Percentiles rank a stretch among this genome's conserved stretches.
phyloP scores from a whole-genome alignment of 2,888 invertebrate genomes.

The Chloroclystis v-ata region DNA sequence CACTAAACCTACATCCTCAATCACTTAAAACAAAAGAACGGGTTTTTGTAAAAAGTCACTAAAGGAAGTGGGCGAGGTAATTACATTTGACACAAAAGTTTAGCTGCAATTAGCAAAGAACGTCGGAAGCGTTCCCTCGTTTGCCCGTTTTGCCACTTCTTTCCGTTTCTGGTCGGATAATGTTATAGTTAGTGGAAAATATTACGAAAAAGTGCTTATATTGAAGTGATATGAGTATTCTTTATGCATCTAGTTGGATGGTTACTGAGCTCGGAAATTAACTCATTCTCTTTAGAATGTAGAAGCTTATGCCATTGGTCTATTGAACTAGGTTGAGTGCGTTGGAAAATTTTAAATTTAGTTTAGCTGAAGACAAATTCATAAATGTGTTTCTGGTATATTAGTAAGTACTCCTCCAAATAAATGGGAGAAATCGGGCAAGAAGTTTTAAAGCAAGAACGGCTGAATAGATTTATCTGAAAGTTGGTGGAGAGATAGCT shows the following conservation, averaged over 20 bases:
- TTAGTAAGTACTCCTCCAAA: too few relatives aligned
- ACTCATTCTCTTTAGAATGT: too few relatives aligned
- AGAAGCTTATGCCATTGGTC: too few relatives aligned
- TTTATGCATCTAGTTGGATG: neutral
- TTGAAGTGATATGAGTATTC: neutral
- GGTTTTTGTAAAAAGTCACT: constrained; percentile 4
- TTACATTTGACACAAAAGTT: constrained; percentile 47
- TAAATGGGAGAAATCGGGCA: too few relatives aligned
- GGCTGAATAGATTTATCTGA: too few relatives aligned
- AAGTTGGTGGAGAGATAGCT: too few relatives aligned
- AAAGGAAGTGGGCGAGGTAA: constrained; percentile 29
- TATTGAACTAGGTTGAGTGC: too few relatives aligned
- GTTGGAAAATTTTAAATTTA: too few relatives aligned
- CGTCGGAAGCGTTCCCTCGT: constrained; percentile 41
- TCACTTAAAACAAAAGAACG: neutral
- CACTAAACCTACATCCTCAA: neutral
- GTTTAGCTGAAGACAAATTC: too few relatives aligned
- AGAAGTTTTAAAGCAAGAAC: too few relatives aligned
- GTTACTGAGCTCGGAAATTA: neutral
- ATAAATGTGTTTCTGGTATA: too few relatives aligned
- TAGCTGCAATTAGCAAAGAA: constrained; percentile 44
- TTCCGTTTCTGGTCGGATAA: constrained; percentile 30
- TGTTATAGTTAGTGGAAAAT: constrained; percentile 10
- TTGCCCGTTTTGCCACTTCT: constrained; percentile 42
- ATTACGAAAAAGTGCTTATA: neutral